Percentiles rank a stretch among this genome's conserved stretches.
These are phyloP conservation scores for Apteryx mantelli DNA, from an alignment of 2,113 vertebrate species.

Conservation along the genomic window DNA sequence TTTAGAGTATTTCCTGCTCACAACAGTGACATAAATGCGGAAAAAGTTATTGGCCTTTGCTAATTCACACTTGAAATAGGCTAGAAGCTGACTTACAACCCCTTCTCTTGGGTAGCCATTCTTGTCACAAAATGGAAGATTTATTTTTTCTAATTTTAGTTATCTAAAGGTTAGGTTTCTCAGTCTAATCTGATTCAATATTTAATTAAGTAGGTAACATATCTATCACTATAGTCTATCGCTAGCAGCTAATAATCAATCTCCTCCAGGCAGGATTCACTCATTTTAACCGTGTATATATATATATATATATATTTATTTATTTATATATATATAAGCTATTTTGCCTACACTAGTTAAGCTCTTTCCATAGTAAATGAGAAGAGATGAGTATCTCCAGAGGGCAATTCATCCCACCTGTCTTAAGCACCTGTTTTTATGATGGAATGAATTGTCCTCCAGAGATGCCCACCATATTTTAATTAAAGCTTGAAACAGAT, in stretches of 20 bases:
- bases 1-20: neutral
- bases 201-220: neutral
- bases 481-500: neutral
- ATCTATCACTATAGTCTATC: neutral
- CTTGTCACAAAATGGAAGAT: neutral
- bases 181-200: neutral
- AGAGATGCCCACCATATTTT: neutral
- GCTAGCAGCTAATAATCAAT: neutral
- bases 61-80: neutral
- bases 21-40: neutral
- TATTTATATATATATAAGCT: neutral
- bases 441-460: neutral
- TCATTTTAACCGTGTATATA: neutral
- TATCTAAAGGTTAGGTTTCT: neutral
- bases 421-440: neutral
- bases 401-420: neutral
- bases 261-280: neutral
- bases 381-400: neutral
- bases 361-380: neutral
- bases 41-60: neutral
- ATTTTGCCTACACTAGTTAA: neutral
- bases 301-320: neutral
- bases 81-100: neutral
- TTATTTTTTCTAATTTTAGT: neutral
- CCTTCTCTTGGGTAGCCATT: neutral